Conservation (phyloP, 2,113 vertebrate genomes). For the Notiomystis cincta region DNA sequence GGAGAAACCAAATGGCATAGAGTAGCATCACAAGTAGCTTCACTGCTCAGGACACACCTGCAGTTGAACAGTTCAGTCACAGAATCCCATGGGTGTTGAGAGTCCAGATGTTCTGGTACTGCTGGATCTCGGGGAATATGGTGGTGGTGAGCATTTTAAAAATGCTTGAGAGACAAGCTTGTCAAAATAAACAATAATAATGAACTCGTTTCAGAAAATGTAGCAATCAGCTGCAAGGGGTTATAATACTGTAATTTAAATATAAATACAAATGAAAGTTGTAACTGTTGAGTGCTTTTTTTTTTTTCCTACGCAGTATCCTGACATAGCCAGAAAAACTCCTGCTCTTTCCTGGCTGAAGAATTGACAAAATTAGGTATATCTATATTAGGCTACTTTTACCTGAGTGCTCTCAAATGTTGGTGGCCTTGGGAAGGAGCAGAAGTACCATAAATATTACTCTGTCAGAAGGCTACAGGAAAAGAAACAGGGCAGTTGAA, state of each 20-base stretch:
- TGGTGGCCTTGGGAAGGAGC: not conserved
- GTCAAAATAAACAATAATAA: not conserved
- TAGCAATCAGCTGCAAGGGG: not conserved
- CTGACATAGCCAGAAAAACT: not conserved
- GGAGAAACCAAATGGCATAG: not conserved
- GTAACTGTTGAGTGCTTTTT: not conserved
- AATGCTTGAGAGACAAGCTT: not conserved
- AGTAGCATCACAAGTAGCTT: not conserved
- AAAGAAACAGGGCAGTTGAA: not conserved
- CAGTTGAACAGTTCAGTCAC: not conserved
- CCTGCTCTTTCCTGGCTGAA: not conserved
- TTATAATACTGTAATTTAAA: not conserved
- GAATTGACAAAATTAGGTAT: not conserved
- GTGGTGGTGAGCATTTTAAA: not conserved
- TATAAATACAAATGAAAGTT: not conserved
- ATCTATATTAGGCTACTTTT: not conserved
- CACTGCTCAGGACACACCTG: not conserved
- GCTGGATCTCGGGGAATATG: not conserved
- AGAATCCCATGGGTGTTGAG: rapidly evolving
- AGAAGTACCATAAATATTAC: not conserved
- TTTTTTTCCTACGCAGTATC: not conserved
- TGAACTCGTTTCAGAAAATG: not conserved
- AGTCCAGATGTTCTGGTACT: not conserved
- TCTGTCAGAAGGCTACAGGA: not conserved
- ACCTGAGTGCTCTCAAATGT: not conserved